These are phyloP conservation scores for Ceratina calcarata DNA, from an alignment of 1,140 invertebrate genomes.

Conservation along the genomic window DNA sequence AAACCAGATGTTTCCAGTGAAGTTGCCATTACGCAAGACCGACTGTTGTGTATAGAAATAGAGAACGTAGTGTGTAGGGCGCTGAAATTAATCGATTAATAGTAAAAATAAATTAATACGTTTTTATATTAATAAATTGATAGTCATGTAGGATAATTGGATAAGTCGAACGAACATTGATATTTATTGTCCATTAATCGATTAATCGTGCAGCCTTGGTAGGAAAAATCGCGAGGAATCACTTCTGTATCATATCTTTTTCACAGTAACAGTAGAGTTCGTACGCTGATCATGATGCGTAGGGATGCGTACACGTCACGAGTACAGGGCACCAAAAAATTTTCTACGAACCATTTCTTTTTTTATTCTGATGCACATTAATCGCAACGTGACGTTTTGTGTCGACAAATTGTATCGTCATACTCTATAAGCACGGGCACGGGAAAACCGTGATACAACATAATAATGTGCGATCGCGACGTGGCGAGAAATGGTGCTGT, in stretches of 20 bases:
- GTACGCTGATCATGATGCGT: conserved; percentile 39
- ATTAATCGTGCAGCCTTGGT: conserved; percentile 42
- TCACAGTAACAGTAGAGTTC: conserved; percentile 45
- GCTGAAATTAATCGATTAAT: conserved; percentile 47
- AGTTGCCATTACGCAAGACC: conserved; percentile 37
- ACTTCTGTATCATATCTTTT: conserved; percentile 58
- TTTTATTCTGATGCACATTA: conserved; percentile 53
- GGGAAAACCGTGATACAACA: conserved; percentile 33
- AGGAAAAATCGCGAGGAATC: conserved; percentile 44
- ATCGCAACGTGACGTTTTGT: conserved; percentile 44
- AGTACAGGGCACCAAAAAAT: conserved; percentile 49
- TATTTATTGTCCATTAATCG: conserved; percentile 43
- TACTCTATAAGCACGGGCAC: conserved; percentile 54
- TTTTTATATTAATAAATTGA: conserved; percentile 42
- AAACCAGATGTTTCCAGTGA: conserved; percentile 26
- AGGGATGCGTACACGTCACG: conserved; percentile 34
- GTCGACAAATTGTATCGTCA: conserved; percentile 44
- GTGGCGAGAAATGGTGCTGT: conserved; percentile 73
- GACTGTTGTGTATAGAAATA: conserved; percentile 46
- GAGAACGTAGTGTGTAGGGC: conserved; percentile 31
- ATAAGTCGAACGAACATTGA: neutral
- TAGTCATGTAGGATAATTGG: conserved; percentile 29
- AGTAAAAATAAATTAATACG: conserved; percentile 27
- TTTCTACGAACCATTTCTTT: conserved; percentile 53
- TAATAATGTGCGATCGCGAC: conserved; percentile 25